Base-by-base conservation (phyloP, 2,888 invertebrate genomes). In the Drosophila fungiperda region DNA sequence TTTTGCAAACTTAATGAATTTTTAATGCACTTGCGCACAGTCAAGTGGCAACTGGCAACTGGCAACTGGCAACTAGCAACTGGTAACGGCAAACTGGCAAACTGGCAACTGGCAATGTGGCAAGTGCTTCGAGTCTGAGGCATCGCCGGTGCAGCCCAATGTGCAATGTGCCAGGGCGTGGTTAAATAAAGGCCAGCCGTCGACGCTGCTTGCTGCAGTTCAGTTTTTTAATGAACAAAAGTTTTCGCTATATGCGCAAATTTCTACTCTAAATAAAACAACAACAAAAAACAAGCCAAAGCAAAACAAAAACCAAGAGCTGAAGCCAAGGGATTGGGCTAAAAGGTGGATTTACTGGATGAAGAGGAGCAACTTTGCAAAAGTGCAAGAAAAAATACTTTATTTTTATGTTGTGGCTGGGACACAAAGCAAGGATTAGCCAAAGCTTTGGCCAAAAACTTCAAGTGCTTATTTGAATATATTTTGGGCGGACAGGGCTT, bases 1-100 rank as follows among this genome's bases (percentile, higher is more conserved):
- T 89, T 91, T 84, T 82, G 80, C 86, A 89, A 92, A 91, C 91
- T 91, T 92, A 92, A 92, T 92, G 92, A 92, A 92, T 92, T 92
- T 92, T 92, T 92, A 92, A 92, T 92, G 91, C 91, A 89, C 90
- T 92, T 87, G 87, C 82, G 90, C 90, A 89, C 82, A 89, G 82
- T 64, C 78, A 68, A 76, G 72, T 82, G 71, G 69, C 83, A 74
- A 80, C 66, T 57, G 68, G 68, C 58, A 54, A 40, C 61, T 7
- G 53, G 65, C 65, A 76, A 57, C 66, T 12, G 58, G 67, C 60
- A 42, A 53, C 48, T 53, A 55, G 72, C 58, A 59, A 52, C 50
- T 3, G 55, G 64, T 54, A 73, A 53, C 66, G 17, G 45, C 7
- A 45, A 76, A 57, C 66, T 12, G 58, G 67, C 60, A 42, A 53